Conservation (phyloP, 2,797 vertebrate genomes). For the Dermochelys coriacea region DNA sequence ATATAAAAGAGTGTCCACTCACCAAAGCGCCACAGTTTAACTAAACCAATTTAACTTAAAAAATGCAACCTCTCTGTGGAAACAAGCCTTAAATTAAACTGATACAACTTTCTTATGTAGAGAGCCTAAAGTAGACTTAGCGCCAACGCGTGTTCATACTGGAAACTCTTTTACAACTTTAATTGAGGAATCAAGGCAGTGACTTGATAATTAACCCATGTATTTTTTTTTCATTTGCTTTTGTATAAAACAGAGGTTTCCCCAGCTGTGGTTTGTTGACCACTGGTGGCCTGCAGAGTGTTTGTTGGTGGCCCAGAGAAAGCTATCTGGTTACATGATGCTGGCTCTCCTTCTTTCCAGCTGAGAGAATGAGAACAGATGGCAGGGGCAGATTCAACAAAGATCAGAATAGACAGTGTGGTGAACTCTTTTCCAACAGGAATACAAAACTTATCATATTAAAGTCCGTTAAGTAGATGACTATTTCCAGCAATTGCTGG, state of each 20-base stretch:
- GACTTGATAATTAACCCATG: not conserved
- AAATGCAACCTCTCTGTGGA: not conserved
- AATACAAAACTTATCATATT: not conserved
- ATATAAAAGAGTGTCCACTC: not conserved
- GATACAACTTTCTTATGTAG: not conserved
- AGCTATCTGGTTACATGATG: not conserved
- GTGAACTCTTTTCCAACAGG: not conserved
- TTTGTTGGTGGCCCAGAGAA: not conserved
- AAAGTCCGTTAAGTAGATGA: not conserved
- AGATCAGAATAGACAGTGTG: not conserved
- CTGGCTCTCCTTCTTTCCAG: not conserved
- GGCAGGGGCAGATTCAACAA: not conserved
- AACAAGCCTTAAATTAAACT: not conserved
- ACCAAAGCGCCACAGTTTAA: not conserved
- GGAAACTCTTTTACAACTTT: not conserved
- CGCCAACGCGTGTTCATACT: not conserved
- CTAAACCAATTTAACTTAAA: slow-evolving; percentile 6
- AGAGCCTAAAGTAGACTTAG: not conserved
- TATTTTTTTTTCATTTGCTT: not conserved
- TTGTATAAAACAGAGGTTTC: not conserved
- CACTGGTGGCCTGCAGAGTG: not conserved
- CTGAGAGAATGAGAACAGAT: not conserved
- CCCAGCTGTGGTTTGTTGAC: not conserved
- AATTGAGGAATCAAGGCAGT: not conserved
- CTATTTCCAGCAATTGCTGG: not conserved